Base-by-base conservation (phyloP, 2,797 vertebrate genomes). In the Chelmon rostratus region DNA sequence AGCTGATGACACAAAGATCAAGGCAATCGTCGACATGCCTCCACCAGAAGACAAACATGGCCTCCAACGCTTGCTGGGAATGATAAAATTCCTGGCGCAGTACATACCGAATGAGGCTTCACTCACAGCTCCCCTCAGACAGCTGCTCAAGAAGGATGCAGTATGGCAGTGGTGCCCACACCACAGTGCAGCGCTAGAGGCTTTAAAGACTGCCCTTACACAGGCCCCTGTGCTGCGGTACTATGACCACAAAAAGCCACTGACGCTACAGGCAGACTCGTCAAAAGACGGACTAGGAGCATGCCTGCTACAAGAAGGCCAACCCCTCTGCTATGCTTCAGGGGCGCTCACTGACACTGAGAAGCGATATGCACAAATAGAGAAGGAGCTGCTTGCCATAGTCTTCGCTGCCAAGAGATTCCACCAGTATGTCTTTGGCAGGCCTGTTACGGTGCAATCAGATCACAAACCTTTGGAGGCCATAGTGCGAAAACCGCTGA, bases 371-470 rank as follows among this genome's bases (percentile, higher is more conserved):
- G 54, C 64, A 1, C 77, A 84, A 23, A 84, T 81, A 70, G 80
- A 82, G 15, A 83, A 81, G 28, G 84, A 84, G 57, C 18, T 77
- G 4, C 50, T 87, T 0, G 76, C 76, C 8, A 78, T 80, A 15
- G 64, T 75, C 1, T 85, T 82, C 10, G 10, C 73, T 2, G 16
- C 42, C 3, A 85, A 79, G 3, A 66, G 33, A 19, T 80, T 85
- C 21, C 72, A 84, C 8, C 78, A 79, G 37, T 85, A 83, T 33
- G 71, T 83, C 4, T 83, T 73, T 8, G 75, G 78, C 2, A 56
- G 37, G 2, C 25, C 68, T 47, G 70, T 79, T 25, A 75, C 12
- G 11, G 69, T 82, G 3, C 70, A 80, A 10, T 63, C 73, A 0
- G 70, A 86, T 38, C 78, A 76, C 10, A 81, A 83, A 64, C 66